Base-by-base conservation (phyloP, 2,797 vertebrate species). In the Enoplosus armatus region DNA sequence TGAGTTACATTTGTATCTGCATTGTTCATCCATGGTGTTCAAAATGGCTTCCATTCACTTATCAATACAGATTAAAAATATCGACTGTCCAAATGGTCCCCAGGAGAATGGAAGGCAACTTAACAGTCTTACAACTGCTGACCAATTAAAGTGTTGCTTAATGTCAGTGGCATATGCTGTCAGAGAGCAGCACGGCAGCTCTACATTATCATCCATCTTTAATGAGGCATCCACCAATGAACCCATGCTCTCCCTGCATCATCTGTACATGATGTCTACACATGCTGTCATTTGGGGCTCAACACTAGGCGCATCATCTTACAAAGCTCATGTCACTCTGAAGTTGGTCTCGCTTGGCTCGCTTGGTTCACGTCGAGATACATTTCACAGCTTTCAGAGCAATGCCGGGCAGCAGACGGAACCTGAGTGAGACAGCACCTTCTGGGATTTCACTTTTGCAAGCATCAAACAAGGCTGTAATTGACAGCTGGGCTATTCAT, bases 171-270 rank as follows among this genome's bases (percentile, higher is more conserved):
- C 55, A 65, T 24, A 33, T 55, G 71, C 78, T 83, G 79, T 86
- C 81, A 87, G 71, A 43, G 50, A 81, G 82, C 80, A 87, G 79
- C 50, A 29, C 35, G 75, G 75, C 62, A 78, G 74, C 75, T 77
- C 63, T 77, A 71, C 81, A 84, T 90, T 79, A 75, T 87, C 82
- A 91, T 93, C 45, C 69, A 94, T 94, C 83, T 92, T 91, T 93
- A 93, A 94, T 86, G 83, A 94, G 76, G 65, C 77, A 61, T 85
- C 50, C 80, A 72, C 70, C 64, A 24, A 66, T 56, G 83, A 92
- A 87, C 82, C 86, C 62, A 56, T 79, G 64, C 82, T 75, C 75
- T 82, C 66, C 72, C 47, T 85, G 78, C 83, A 90, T 92, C 89
- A 86, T 91, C 87, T 88, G 79, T 86, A 91, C 89, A 88, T 72